phyloP scores from a whole-genome alignment of 2,113 vertebrate genomes.

The Python bivittatus region DNA sequence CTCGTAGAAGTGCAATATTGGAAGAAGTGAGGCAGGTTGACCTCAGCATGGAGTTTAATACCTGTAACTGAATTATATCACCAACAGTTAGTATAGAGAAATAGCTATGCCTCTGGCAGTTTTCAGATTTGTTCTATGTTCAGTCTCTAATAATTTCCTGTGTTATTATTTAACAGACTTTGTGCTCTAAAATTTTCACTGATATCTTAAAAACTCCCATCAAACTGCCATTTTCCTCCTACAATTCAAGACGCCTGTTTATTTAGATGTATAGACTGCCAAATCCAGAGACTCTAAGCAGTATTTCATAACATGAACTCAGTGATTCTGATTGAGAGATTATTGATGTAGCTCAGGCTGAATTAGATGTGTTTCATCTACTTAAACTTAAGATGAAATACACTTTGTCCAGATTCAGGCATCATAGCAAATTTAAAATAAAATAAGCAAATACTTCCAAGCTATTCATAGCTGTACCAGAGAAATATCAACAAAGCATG shows the following conservation, averaged over 20 bases:
- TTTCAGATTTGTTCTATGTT: constrained; percentile 75
- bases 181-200: constrained; percentile 56
- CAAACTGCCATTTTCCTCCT: constrained; percentile 41
- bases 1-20: constrained; percentile 81
- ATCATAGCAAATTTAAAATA: not conserved
- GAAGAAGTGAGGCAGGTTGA: constrained; percentile 78
- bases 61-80: constrained; percentile 82
- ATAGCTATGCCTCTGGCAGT: constrained; percentile 80
- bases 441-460: not conserved
- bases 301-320: constrained; percentile 32
- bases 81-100: constrained; percentile 77
- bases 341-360: not conserved
- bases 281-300: constrained; percentile 3
- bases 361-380: not conserved
- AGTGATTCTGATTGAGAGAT: not conserved
- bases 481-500: not conserved
- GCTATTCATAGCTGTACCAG: not conserved
- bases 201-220: constrained; percentile 22
- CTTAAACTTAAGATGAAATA: not conserved
- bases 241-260: constrained; percentile 17
- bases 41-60: constrained; percentile 81
- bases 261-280: not conserved
- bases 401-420: not conserved
- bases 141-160: constrained; percentile 67
- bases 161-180: constrained; percentile 59